Evolutionary conservation across 1,140 invertebrate genomes (phyloP), one percentile per base, ranked within the genome.

Genomic region (Drosophila sechellia): DNA sequence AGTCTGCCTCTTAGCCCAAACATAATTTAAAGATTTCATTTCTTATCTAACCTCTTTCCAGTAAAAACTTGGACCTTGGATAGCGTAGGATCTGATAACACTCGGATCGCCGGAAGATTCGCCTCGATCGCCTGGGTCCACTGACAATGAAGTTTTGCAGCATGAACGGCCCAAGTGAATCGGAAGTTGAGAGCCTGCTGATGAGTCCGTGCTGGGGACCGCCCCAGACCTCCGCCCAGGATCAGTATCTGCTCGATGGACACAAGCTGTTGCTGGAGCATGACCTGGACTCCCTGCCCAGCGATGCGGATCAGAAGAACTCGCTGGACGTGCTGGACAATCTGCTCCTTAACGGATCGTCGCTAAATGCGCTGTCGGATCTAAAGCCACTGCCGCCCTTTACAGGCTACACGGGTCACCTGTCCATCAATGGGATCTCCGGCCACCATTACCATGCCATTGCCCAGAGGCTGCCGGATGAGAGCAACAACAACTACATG

Each of bases 401-500:
- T 92, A 96, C 96, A 13, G 95, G 95, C 12, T 97, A 96, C 93
- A 97, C 96, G 2, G 96, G 95, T 1, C 96, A 96, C 81, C 93
- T 96, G 31, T 96, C 95, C 73, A 96, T 96, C 90, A 96, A 97
- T 93, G 96, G 96, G 20, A 96, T 97, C 81, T 95, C 96, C 48
- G 96, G 96, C n/a, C 96, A 96, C 85, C 96, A 97, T 86, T 96
- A 96, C 92, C 96, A 97, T 92, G 95, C 96, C 71, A 96, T 97
- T 92, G 95, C 96, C 4, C 95, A 95, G 90, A 92, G 94, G 48
- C 93, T 95, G 55, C 94, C 94, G 4, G 94, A 94, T 68, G 95
- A 95, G 78, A 95, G 95, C 92, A 95, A 95, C 90, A 95, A 95
- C 83, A 95, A 94, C 60, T 94, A 94, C 39, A 93, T 94, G 57